These are phyloP conservation scores for Cheilosia impressa DNA, from an alignment of 2,888 invertebrate genomes.

Conservation along the genomic window DNA sequence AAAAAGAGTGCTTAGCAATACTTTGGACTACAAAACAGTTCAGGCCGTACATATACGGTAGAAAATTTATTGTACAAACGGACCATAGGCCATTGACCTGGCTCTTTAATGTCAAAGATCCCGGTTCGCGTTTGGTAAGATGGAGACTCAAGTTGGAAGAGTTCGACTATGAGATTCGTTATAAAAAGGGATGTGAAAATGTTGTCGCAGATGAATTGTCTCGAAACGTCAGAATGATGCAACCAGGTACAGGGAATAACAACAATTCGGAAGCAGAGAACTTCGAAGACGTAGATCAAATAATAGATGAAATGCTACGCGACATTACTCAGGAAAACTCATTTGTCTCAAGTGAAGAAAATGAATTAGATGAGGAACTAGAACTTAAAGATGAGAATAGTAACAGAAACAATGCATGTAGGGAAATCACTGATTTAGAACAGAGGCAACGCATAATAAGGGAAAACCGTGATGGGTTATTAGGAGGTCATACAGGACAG, in stretches of 20 bases:
- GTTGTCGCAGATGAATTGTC: constrained; percentile 61
- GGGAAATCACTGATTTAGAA: constrained; percentile 26
- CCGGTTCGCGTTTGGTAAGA: constrained; percentile 79
- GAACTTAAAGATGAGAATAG: not conserved
- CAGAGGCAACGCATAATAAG: constrained; percentile 35
- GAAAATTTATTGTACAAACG: constrained; percentile 80
- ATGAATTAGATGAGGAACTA: constrained; percentile 14
- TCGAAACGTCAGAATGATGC: constrained; percentile 35
- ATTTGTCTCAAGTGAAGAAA: not conserved
- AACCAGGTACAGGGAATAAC: not conserved
- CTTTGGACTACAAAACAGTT: constrained; percentile 80
- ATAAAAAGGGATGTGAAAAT: no score
- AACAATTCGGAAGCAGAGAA: not conserved
- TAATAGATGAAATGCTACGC: not conserved
- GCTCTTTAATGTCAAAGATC: constrained; percentile 81
- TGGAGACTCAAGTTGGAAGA: constrained; percentile 80
- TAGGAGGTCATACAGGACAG: constrained; percentile 48
- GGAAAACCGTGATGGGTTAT: constrained; percentile 46
- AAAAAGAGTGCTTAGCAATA: constrained; percentile 80
- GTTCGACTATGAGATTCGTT: constrained; percentile 71
- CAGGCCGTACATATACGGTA: constrained; percentile 78
- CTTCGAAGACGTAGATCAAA: constrained; percentile 3
- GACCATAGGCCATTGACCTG: constrained; percentile 81
- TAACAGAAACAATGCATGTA: constrained; percentile 13
- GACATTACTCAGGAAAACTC: not conserved